A percentile compares a stretch with the other conserved stretches of the same genome.
These are phyloP conservation scores for Chelon labrosus DNA, from an alignment of 2,797 vertebrate species.

Conservation along the genomic window DNA sequence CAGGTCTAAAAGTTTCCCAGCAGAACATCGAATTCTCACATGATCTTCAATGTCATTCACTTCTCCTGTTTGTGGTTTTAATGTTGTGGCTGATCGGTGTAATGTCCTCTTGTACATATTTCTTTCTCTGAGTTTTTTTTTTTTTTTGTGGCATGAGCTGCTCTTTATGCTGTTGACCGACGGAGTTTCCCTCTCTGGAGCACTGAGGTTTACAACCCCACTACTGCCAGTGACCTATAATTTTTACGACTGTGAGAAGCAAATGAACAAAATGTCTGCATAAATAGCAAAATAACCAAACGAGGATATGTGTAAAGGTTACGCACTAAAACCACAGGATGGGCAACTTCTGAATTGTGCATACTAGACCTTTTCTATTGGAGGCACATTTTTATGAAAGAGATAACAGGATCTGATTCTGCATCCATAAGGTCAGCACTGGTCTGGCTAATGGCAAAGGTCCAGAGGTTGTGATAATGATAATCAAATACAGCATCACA, in stretches of 20 bases:
- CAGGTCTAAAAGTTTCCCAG: no score
- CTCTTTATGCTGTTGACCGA: conserved; percentile 13
- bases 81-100: background rate
- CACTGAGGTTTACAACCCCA: conserved; percentile 6
- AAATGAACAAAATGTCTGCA: background rate
- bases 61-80: no score
- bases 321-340: background rate
- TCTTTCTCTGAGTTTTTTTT: background rate
- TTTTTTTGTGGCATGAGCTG: conserved; percentile 9
- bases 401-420: background rate
- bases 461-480: background rate
- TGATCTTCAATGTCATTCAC: no score
- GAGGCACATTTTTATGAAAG: background rate
- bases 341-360: background rate
- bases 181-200: conserved; percentile 11
- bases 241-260: background rate
- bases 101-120: conserved; percentile 6
- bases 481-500: background rate
- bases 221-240: background rate
- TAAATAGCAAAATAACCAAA: conserved; percentile 4
- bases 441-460: no score
- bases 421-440: background rate
- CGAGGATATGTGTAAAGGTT: background rate
- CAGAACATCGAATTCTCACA: no score
- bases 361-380: background rate